Evolutionary conservation across 1,140 invertebrate genomes (phyloP), one percentile per base, ranked within the genome.

Genomic region (Lutraria rhynchaena): DNA sequence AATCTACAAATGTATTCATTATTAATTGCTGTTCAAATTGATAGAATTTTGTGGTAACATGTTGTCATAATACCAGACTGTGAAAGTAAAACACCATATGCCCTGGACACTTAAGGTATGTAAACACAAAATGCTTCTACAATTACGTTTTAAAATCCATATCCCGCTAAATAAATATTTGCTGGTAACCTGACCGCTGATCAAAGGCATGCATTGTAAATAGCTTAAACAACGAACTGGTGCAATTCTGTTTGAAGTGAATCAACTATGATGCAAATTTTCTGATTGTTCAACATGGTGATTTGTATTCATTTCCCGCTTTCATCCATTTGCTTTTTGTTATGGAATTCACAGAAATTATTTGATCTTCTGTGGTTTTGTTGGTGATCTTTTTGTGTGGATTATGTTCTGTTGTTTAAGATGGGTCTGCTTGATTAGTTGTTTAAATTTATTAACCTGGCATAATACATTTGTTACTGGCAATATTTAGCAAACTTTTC

Each of bases 161-260:
- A 49, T 49, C 63, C 63, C 41, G 27, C 41, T 67, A 51, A 67
- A 67, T 67, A 67, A 67, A 67, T 49, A 67, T 67, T 67, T 67
- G 37, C 22, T 13, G 15, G 63, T 46, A 67, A 67, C 63, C 31
- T 46, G 37, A 67, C 63, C 37, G 31, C 2, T 13, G 41, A 49
- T 51, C 44, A 46, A 67, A 67, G 27, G 7, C 41, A 49, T 24
- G 9, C 19, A 19, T 27, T 49, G 44, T 24, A 67, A 67, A 49
- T 67, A 46, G 3, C 31, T 17, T 49, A 22, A 49, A 49, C 44
- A 49, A 22, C 37, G 41, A 11, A 63, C 63, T 67, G 46, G 41
- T 67, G 24, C 35, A 67, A 65, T 27, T 41, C 31, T 67, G 44
- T 67, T 49, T 63, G 60, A 63, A 37, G n/a, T n/a, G 35, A 44